Evolutionary conservation across 2,888 invertebrate species (phyloP).

Genomic region (Notodonta ziczac): DNA sequence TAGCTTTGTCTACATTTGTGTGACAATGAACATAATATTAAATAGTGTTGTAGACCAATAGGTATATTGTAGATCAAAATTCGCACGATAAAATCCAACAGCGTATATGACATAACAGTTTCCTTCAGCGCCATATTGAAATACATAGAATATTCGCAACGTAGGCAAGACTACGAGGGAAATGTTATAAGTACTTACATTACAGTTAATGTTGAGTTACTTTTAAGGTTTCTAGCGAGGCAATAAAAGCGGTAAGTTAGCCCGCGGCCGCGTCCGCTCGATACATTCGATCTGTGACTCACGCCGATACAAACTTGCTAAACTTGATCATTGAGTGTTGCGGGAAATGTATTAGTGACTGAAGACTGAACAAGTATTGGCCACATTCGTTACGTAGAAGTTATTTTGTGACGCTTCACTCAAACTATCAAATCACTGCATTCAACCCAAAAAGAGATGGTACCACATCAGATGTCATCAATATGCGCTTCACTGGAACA

Average conservation of each 20-base stretch:
- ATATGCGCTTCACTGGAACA: no score
- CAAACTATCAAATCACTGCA: no score
- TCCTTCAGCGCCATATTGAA: constrained; percentile 30
- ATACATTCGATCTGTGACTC: constrained; percentile 66
- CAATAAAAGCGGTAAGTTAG: constrained; percentile 61
- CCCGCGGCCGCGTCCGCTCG: constrained; percentile 42
- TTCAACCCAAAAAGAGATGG: no score
- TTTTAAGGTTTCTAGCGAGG: constrained; percentile 62
- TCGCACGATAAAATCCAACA: constrained; percentile 26
- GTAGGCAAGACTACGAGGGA: constrained; percentile 20
- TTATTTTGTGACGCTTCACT: neutral
- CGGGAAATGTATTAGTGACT: neutral
- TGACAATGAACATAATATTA: no score
- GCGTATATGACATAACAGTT: constrained; percentile 23
- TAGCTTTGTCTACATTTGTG: no score
- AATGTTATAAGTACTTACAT: constrained; percentile 20
- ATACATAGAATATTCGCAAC: constrained; percentile 26
- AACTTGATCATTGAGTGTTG: neutral
- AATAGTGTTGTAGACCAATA: no score
- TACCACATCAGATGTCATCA: no score
- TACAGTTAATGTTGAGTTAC: constrained; percentile 48
- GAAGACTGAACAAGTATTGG: neutral
- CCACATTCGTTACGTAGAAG: neutral
- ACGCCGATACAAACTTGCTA: constrained; percentile 39
- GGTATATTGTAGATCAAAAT: constrained; percentile 11